Percentiles rank a stretch among this genome's conserved stretches.
These are phyloP conservation scores for Cyaniris semiargus DNA, from an alignment of 2,888 invertebrate genomes.

Conservation along the genomic window DNA sequence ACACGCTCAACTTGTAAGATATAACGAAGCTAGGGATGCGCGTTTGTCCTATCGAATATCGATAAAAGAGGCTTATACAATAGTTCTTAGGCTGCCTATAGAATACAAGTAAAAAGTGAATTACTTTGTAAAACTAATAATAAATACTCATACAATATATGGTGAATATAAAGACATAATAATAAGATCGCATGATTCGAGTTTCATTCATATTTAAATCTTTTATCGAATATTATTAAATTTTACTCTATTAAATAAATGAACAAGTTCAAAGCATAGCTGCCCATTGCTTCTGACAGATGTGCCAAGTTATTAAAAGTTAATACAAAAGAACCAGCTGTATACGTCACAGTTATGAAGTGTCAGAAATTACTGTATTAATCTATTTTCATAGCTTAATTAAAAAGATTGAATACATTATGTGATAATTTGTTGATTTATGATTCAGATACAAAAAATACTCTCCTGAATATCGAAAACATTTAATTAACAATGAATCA, in stretches of 20 bases:
- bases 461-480: neutral
- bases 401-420: neutral
- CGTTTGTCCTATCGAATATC: neutral
- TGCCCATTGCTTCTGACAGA: slow-evolving; percentile 6
- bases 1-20: slow-evolving; percentile 30
- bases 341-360: neutral
- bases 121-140: neutral
- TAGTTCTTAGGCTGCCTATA: too few species aligned
- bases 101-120: neutral
- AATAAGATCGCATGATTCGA: neutral
- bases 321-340: slow-evolving; percentile 3
- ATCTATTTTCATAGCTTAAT: neutral
- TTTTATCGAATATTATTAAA: neutral
- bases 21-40: slow-evolving; percentile 32
- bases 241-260: neutral
- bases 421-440: neutral
- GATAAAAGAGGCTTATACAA: neutral
- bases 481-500: neutral
- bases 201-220: neutral
- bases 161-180: neutral
- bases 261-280: neutral
- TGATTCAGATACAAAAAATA: neutral
- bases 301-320: slow-evolving; percentile 19
- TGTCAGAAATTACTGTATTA: neutral
- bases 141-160: neutral